Conservation (phyloP, 35 echinoderm and acorn worm genomes). For the Apostichopus parvimensis region DNA sequence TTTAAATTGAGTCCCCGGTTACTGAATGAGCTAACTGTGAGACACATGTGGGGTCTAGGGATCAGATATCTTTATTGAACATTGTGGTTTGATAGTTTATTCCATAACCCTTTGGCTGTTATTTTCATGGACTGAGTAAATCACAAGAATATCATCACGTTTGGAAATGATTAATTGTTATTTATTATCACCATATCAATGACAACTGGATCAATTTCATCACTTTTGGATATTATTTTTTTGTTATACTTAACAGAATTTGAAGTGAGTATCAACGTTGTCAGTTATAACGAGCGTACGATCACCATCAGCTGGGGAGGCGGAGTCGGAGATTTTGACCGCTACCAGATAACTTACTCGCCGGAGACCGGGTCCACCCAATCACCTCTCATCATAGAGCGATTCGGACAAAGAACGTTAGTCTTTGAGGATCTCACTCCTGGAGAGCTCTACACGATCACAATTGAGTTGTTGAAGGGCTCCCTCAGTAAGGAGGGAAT, state of each 20-base stretch:
- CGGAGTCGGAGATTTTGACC: conserved; percentile 83
- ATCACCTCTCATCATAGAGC: conserved; percentile 49
- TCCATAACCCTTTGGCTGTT: too few relatives aligned
- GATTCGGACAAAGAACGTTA: conserved; percentile 14
- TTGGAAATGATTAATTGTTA: too few relatives aligned
- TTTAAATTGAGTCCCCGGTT: too few relatives aligned
- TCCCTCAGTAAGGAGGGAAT: conserved; percentile 44
- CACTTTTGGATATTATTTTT: not conserved
- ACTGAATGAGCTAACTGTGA: too few relatives aligned
- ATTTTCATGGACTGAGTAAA: too few relatives aligned
- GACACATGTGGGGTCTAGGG: too few relatives aligned
- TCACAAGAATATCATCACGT: too few relatives aligned
- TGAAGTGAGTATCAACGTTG: conserved; percentile 10
- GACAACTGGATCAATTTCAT: too few relatives aligned
- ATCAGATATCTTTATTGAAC: too few relatives aligned
- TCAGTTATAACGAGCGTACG: conserved; percentile 21
- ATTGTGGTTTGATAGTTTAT: too few relatives aligned
- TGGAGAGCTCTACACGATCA: conserved; percentile 74
- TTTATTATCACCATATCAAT: too few relatives aligned
- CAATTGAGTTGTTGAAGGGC: conserved; percentile 60
- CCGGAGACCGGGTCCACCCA: conserved; percentile 46
- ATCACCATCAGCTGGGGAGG: conserved; percentile 60
- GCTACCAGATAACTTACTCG: conserved; percentile 64
- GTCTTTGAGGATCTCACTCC: conserved; percentile 56
- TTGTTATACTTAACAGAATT: conserved; percentile 18